Evolutionary conservation across 2,113 vertebrate species (phyloP), one percentile per base, ranked within the genome.

Genomic region (Tachysurus vachellii): DNA sequence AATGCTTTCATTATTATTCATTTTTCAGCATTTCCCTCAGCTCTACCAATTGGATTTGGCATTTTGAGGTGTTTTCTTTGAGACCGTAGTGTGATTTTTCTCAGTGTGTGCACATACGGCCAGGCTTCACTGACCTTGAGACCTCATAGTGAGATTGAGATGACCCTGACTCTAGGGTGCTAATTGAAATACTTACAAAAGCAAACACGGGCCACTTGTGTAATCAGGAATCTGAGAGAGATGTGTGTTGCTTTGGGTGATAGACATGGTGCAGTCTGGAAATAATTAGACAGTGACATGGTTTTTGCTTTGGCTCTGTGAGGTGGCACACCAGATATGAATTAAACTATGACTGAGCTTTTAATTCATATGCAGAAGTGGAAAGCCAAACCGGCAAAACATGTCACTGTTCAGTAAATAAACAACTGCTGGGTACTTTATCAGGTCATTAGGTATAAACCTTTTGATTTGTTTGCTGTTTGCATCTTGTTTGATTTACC

Each of bases 181-280:
- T 44, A 81, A 81, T 61, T 81, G 79, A 81, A 61, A 42, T 23
- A 59, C 77, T 59, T 80, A 36, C 28, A 59, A 59, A 80, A 80
- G 77, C 77, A 21, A 36, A 80, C 77, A 59, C 6, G 54, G 42
- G 79, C 42, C 56, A 36, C 31, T 59, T 59, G 28, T 80, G 56
- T 42, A 59, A 59, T 59, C 79, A 36, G 19, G 79, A 56, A 31
- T 56, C 13, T 26, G 19, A 77, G 50, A 80, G 79, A 61, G 28
- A 26, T 50, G n/a, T 50, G 47, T n/a, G 75, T 77, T 76, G 71
- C 47, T 53, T 53, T n/a, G 44, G 21, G 44, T 26, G 26, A 77
- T 47, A 3, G n/a, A 53, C 56, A 42, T 2, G 19, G 76, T 57
- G 77, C 11, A 57, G 53, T 57, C 3, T 57, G 53, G 19, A 21